Evolutionary conservation across 2,113 vertebrate genomes (phyloP), one percentile per base, ranked within the genome.

Genomic region (Hydropotes inermis): DNA sequence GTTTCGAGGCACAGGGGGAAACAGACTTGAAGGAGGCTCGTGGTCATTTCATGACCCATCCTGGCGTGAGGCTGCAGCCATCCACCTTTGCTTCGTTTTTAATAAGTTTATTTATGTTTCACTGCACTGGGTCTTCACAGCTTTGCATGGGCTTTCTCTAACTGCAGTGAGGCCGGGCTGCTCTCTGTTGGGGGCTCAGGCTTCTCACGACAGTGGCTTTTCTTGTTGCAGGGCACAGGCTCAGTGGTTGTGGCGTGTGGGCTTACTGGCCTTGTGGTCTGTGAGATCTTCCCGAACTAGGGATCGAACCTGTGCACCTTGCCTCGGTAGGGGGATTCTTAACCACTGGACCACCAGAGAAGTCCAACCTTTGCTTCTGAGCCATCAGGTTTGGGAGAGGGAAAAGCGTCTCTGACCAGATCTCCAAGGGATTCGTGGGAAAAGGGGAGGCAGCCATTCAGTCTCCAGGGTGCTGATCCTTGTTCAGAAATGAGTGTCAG

Each of bases 401-500:
- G 25, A 10, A n/a, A 55, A 45, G 7, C 16, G 1, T 2, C 50
- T 54, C 36, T 28, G 55, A 36, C 14, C 30, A 19, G 21, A 7
- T 13, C 12, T 17, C 9, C 23, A 14, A 0, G 13, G 87, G 10
- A 54, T 60, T 76, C 0, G 0, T 21, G 19, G 25, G 52, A 6
- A 33, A 70, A 6, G 9, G 25, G n/a, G 33, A 50, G 28, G 28
- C 0, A 1, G 27, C 0, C 19, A 28, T 45, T 79, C 52, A 15
- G 7, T 70, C 25, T 61, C 36, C 50, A 50, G 2, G 2, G 50
- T 0, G 21, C n/a, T 79, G 43, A 47, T 8, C 11, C 21, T 58
- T 70, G 33, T 67, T 23, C 4, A 3, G 25, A 84, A 92, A 79
- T 78, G 86, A 96, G 5, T 93, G 96, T 96, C 9, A 76, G 14